Conservation (phyloP, 2,113 vertebrate species). For the Struthio camelus region DNA sequence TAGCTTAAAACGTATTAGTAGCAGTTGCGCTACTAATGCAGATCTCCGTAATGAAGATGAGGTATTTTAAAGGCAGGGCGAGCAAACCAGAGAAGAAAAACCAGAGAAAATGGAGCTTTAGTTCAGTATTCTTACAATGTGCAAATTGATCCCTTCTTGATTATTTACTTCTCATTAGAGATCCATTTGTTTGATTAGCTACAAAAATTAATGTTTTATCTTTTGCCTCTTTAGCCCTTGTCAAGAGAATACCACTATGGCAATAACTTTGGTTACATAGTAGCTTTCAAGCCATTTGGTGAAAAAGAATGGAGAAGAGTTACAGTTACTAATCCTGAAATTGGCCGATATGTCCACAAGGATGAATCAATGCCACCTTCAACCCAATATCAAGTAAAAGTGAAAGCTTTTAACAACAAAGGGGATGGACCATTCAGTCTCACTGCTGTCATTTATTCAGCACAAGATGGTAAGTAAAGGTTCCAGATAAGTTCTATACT, state of each 20-base stretch:
- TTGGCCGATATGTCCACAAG: slow-evolving; percentile 89
- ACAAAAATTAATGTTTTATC: not conserved
- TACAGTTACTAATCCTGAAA: slow-evolving; percentile 86
- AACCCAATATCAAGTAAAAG: slow-evolving; percentile 92
- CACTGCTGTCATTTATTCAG: slow-evolving; percentile 86
- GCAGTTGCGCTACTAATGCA: not conserved
- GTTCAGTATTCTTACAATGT: not conserved
- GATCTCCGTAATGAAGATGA: not conserved
- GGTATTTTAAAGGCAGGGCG: not conserved
- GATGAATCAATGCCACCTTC: slow-evolving; percentile 84
- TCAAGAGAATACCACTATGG: slow-evolving; percentile 93
- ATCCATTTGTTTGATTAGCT: not conserved
- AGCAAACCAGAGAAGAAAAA: not conserved
- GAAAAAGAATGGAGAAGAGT: slow-evolving; percentile 88
- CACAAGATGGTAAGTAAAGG: slow-evolving; percentile 86
- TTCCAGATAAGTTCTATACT: not conserved
- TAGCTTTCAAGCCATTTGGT: slow-evolving; percentile 88
- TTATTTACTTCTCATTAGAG: not conserved
- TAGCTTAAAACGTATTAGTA: not conserved
- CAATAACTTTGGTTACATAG: slow-evolving; percentile 93
- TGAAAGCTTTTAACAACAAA: slow-evolving; percentile 91
- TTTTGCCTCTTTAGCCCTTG: slow-evolving; percentile 83
- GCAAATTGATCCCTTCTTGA: not conserved
- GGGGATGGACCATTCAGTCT: slow-evolving; percentile 94
- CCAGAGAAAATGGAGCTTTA: not conserved